Percentiles rank a stretch among this genome's conserved stretches.
Evolutionary conservation across 1,140 invertebrate genomes (phyloP).

Genomic region (Bombus cullumanus): DNA sequence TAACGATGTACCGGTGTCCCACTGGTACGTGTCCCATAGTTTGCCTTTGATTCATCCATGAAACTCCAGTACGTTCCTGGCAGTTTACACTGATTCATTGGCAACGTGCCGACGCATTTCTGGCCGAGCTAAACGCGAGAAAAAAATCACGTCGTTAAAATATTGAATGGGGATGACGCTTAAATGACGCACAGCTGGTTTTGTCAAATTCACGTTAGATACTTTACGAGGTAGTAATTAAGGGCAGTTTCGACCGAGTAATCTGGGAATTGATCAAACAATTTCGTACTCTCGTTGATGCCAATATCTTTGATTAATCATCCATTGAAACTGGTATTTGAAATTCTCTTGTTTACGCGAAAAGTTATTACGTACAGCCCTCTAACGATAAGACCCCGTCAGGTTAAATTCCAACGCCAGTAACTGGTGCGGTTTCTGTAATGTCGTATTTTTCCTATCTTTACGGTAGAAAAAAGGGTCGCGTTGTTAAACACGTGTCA

Average conservation of each 20-base stretch:
- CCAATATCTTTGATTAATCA: not conserved
- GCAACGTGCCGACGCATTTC: not conserved
- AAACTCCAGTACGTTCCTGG: not conserved
- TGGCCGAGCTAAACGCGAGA: not conserved
- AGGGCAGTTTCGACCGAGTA: not conserved
- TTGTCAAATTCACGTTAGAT: slow-evolving; percentile 35
- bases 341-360: not conserved
- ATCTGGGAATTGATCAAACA: not conserved
- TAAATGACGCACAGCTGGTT: not conserved
- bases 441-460: not conserved
- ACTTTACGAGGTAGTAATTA: not conserved
- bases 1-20: not conserved
- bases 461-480: too few relatives aligned
- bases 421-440: too few relatives aligned
- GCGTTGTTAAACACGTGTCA: not conserved
- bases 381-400: not conserved
- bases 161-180: not conserved
- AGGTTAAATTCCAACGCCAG: not conserved
- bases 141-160: slow-evolving; percentile 9
- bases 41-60: not conserved
- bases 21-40: not conserved
- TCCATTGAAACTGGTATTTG: not conserved
- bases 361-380: not conserved
- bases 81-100: not conserved
- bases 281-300: not conserved